These are phyloP conservation scores for Andrena dorsata DNA, from an alignment of 2,888 invertebrate genomes.

Conservation along the genomic window DNA sequence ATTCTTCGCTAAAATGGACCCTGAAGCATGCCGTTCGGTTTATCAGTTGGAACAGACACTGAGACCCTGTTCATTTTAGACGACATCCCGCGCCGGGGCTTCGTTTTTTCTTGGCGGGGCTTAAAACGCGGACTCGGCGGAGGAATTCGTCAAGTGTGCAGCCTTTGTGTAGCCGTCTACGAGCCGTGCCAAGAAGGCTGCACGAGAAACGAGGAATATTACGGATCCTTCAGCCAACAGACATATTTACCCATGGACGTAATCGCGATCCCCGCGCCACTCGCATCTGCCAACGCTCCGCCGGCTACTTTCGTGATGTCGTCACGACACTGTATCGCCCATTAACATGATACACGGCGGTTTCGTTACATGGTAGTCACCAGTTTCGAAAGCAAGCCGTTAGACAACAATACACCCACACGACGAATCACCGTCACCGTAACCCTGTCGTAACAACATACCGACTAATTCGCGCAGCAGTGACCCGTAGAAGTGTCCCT, in stretches of 20 bases:
- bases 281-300: conserved; percentile 56
- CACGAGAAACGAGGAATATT: conserved; percentile 58
- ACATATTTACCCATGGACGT: conserved; percentile 64
- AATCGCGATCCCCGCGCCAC: conserved; percentile 53
- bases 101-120: conserved; percentile 3
- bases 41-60: background rate
- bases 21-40: background rate
- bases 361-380: conserved; percentile 30
- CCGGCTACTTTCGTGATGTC: conserved; percentile 70
- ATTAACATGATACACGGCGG: conserved; percentile 59
- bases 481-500: no score
- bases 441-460: background rate
- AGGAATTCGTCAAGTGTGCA: conserved; percentile 32
- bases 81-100: background rate
- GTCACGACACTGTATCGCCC: conserved; percentile 63
- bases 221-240: conserved; percentile 26
- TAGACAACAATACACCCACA: background rate
- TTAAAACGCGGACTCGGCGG: conserved; percentile 17
- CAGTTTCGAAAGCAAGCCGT: conserved; percentile 61
- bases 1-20: conserved; percentile 11
- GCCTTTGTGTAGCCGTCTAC: background rate
- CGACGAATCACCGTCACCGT: background rate
- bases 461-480: background rate
- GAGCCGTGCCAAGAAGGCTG: conserved; percentile 46
- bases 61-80: background rate